A percentile compares a stretch with the other conserved stretches of the same genome.
Evolutionary conservation across 2,888 invertebrate genomes (phyloP).

Genomic region (Rhorus exstirpatorius): DNA sequence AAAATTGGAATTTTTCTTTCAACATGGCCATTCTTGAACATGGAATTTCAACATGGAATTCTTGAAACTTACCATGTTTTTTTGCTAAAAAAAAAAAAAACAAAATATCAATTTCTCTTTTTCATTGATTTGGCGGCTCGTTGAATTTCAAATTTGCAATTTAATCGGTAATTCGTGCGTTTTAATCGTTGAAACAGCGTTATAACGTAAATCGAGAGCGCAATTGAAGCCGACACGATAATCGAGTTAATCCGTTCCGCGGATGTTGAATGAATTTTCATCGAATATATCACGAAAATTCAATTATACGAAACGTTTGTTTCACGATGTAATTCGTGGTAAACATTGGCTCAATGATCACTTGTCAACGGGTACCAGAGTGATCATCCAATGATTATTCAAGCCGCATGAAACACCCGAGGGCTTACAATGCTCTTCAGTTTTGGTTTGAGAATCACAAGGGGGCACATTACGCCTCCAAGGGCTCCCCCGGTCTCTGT

Average conservation of each 20-base stretch:
- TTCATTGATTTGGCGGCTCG: background rate
- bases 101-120: background rate
- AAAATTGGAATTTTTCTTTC: too few relatives aligned
- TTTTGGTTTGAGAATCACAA: conserved; percentile 1
- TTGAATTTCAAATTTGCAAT: conserved; percentile 40
- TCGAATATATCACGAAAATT: conserved; percentile 58
- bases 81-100: background rate
- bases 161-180: conserved; percentile 27
- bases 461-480: too few relatives aligned
- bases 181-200: conserved; percentile 2
- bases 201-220: conserved; percentile 12
- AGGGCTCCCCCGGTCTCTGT: too few relatives aligned
- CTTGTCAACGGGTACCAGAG: conserved; percentile 30
- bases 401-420: background rate
- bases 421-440: conserved; percentile 20
- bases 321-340: conserved; percentile 37
- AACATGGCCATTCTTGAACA: too few relatives aligned
- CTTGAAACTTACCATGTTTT: background rate
- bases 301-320: conserved; percentile 48
- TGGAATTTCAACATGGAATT: background rate
- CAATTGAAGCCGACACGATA: conserved; percentile 13
- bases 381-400: background rate
- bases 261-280: conserved; percentile 53
- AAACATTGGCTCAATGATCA: conserved; percentile 33
- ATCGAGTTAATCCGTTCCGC: conserved; percentile 38